These are phyloP conservation scores for Acropora tenuis DNA, from an alignment of 64 coral and sea anemone species.

Conservation along the genomic window DNA sequence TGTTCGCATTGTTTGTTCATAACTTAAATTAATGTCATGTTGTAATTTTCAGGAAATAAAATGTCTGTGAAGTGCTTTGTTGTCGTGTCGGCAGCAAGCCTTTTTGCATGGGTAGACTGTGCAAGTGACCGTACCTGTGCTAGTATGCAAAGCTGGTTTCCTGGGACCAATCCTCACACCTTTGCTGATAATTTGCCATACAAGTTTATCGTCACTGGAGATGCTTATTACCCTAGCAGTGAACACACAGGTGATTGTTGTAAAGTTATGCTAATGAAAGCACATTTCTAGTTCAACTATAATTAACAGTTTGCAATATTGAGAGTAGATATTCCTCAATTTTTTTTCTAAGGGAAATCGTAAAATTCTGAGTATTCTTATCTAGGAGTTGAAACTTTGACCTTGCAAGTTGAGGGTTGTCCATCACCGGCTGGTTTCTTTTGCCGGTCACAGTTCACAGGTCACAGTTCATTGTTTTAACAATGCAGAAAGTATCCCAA, in stretches of 20 bases:
- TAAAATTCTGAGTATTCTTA: no score
- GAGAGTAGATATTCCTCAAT: no score
- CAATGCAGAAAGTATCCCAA: no score
- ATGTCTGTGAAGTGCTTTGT: neutral
- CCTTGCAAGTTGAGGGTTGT: no score
- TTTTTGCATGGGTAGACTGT: slow-evolving; percentile 34
- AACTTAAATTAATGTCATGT: no score
- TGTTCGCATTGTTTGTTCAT: neutral
- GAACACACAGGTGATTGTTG: neutral
- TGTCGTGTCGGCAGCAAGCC: neutral
- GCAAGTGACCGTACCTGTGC: slow-evolving; percentile 26
- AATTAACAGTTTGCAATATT: no score
- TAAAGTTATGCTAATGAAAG: neutral
- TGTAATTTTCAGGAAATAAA: neutral
- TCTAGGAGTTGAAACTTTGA: no score
- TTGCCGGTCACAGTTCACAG: no score
- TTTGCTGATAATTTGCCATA: slow-evolving; percentile 27
- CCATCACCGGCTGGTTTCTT: no score
- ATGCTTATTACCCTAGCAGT: neutral
- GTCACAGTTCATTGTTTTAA: no score
- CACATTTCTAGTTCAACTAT: neutral
- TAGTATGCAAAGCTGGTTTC: slow-evolving; percentile 24
- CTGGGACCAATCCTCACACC: neutral
- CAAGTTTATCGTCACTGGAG: slow-evolving; percentile 6
- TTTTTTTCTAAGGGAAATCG: no score